Base-by-base conservation (phyloP, 1,140 invertebrate genomes). In the Drosophila nigromelanica region DNA sequence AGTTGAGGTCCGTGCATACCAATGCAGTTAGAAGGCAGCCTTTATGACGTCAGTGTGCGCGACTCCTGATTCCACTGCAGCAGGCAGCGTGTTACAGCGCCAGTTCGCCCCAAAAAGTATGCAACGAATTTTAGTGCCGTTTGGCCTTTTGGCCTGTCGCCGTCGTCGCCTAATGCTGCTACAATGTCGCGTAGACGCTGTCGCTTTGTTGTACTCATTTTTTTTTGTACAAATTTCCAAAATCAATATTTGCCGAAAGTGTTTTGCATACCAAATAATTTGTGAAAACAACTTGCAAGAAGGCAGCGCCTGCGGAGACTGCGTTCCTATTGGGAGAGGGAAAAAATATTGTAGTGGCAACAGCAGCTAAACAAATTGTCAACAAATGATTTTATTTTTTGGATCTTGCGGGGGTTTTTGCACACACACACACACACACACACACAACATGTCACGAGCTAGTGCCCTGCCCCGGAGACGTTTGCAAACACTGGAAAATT, bases 241-340 rank as follows among this genome's bases (percentile, higher is more conserved):
- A 87, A 87, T 87, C 83, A 89, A 89, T 89, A 89, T 89, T 89
- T 89, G 79, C 83, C 79, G 83, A 89, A 89, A 89, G 83, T 89
- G 83, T 89, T 89, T 89, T 89, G 83, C 83, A 89, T 89, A 89
- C 83, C 83, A 89, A 89, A 89, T 89, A 89, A 89, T 89, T 89
- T 89, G 73, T 54, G 73, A 81, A 89, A 82, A 82, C 79, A 87
- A 82, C 83, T 89, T 87, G 79, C 83, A 78, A 79, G 76, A 61
- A 70, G 54, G 24, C 54, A 64, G 11, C 55, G 15, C 15, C 24
- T 5, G 14, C 27, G n/a, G 39, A 0, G n/a, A 11, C 7, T 3
- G 11, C 7, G 3, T 8, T 24, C 35, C n/a, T 7, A 2, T 11
- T n/a, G n/a, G 39, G n/a, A n/a, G 39, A 6, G n/a, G n/a, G n/a